Percentiles rank a stretch among this genome's conserved stretches.
Evolutionary conservation across 2,888 invertebrate species (phyloP).

Genomic region (Platycheirus rosarum): DNA sequence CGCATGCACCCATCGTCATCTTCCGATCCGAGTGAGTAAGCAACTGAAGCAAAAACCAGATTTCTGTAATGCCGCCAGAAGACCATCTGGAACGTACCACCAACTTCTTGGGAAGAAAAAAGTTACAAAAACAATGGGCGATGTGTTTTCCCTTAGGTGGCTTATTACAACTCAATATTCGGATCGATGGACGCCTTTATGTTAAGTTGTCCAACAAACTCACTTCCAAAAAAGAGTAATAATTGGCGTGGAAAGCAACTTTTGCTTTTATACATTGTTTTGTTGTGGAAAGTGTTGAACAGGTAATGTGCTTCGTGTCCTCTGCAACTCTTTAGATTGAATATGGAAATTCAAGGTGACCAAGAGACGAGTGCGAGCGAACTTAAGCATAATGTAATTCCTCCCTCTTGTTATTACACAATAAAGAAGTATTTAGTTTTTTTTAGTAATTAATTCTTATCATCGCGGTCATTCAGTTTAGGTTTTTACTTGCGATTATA

Average conservation of each 20-base stretch:
- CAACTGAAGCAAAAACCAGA: conserved; percentile 49
- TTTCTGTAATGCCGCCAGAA: conserved; percentile 21
- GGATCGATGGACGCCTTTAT: conserved; percentile 48
- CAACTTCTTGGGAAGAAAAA: background rate
- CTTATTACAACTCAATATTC: conserved; percentile 64
- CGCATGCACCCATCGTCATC: background rate
- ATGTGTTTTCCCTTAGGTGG: conserved; percentile 49
- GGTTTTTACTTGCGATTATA: no score
- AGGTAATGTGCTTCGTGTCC: no score
- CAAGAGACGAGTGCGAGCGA: no score
- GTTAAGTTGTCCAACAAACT: conserved; percentile 51
- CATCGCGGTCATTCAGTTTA: no score
- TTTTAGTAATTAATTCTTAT: no score
- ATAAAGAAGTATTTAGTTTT: no score
- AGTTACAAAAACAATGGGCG: conserved; percentile 5
- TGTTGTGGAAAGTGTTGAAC: no score
- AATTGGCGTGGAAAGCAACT: conserved; percentile 47
- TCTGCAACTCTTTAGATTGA: no score
- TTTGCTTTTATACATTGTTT: conserved; percentile 23
- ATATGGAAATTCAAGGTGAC: no score
- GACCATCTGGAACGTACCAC: conserved; percentile 47
- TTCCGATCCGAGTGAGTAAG: conserved; percentile 18
- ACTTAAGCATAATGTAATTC: no score
- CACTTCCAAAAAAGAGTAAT: conserved; percentile 28
- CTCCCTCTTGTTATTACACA: no score